Evolutionary conservation across 2,888 invertebrate species (phyloP).

Genomic region (Xanthorhoe designata): DNA sequence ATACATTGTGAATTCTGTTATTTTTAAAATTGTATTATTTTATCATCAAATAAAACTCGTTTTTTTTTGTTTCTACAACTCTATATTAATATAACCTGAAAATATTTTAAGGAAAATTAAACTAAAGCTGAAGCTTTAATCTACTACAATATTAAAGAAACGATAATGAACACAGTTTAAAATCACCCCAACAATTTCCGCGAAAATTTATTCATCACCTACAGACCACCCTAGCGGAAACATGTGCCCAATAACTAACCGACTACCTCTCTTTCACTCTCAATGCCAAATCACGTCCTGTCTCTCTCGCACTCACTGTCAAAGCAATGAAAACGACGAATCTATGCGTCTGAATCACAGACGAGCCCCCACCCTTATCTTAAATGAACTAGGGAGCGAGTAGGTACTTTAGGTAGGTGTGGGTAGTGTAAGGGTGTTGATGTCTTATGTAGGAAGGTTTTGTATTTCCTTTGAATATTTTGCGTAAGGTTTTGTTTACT

Average conservation of each 20-base stretch:
- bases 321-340: slow-evolving; percentile 81
- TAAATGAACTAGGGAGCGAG: slow-evolving; percentile 79
- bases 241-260: slow-evolving; percentile 76
- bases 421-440: slow-evolving; percentile 42
- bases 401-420: slow-evolving; percentile 54
- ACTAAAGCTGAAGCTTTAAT: not conserved
- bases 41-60: too few species aligned
- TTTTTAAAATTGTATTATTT: not conserved
- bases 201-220: slow-evolving; percentile 64
- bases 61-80: not conserved
- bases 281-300: slow-evolving; percentile 51
- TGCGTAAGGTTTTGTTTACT: not conserved
- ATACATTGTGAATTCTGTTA: too few species aligned
- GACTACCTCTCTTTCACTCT: slow-evolving; percentile 64
- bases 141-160: slow-evolving; percentile 23
- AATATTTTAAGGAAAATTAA: not conserved
- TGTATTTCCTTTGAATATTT: slow-evolving; percentile 27
- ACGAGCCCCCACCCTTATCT: slow-evolving; percentile 73
- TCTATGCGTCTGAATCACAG: slow-evolving; percentile 82
- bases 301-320: slow-evolving; percentile 71
- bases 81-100: not conserved
- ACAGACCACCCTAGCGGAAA: slow-evolving; percentile 61
- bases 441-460: slow-evolving; percentile 38
- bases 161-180: slow-evolving; percentile 26
- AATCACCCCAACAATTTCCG: slow-evolving; percentile 36